Evolutionary conservation across 2,113 vertebrate genomes (phyloP), one percentile per base, ranked within the genome.

Genomic region (Pavo muticus): DNA sequence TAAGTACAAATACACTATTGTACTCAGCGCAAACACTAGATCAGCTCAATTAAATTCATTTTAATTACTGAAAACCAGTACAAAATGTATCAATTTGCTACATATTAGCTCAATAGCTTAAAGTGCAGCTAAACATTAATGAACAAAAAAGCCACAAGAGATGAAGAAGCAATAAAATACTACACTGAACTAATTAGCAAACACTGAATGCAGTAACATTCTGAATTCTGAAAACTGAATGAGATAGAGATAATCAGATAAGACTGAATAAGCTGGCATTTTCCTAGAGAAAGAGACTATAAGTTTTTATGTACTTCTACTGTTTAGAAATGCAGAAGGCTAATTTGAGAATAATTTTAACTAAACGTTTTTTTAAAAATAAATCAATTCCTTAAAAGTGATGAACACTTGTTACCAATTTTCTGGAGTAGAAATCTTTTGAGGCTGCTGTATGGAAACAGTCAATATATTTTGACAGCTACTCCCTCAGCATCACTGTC

Each of bases 401-500:
- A 94, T 96, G 87, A 94, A 56, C 7, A 63, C 32, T 23, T 56
- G 39, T 60, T 93, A 79, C 48, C 5, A 64, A 77, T 91, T 93
- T 59, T 54, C 61, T n/a, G 68, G 25, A 78, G 71, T n/a, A 77
- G 91, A 93, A 96, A 87, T 86, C 71, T 67, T 91, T 91, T 74
- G 70, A 94, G 91, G 60, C 1, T 7, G 67, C 65, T 84, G 64
- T 12, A 63, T n/a, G 86, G 75, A 32, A 57, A 57, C 12, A 94
- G 96, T 81, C 87, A 47, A 93, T 93, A 27, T 29, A n/a, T 90
- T 91, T 91, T 95, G 88, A 85, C 86, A 95, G 91, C 16, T 96
- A 84, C 80, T 95, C 94, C 79, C 84, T 72, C 2, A 72, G 71
- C 60, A 39, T 30, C 35, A 71, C 84, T 90, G 87, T 40, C 88